A percentile compares a stretch with the other conserved stretches of the same genome.
Evolutionary conservation across 2,888 invertebrate species (phyloP).

Genomic region (Thera obeliscata): DNA sequence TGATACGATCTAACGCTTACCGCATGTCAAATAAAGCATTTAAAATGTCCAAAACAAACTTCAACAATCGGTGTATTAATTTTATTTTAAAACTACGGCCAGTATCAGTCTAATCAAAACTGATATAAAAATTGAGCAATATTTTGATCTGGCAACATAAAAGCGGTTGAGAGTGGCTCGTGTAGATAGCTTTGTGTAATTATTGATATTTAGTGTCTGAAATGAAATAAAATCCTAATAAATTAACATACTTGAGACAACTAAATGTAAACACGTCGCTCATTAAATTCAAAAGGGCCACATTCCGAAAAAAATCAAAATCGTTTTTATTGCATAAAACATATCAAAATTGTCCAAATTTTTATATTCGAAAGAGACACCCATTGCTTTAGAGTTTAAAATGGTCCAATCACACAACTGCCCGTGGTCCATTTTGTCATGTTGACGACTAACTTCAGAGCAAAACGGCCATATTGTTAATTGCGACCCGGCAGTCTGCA

Average conservation of each 20-base stretch:
- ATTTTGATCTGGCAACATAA: slow-evolving; percentile 54
- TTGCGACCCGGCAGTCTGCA: too few relatives aligned
- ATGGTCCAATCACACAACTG: too few relatives aligned
- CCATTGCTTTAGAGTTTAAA: too few relatives aligned
- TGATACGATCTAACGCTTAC: slow-evolving; percentile 37
- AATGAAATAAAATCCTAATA: slow-evolving; percentile 57
- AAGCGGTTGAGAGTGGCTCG: slow-evolving; percentile 74
- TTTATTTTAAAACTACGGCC: slow-evolving; percentile 25
- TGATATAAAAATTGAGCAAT: slow-evolving; percentile 31
- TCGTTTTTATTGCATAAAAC: too few relatives aligned
- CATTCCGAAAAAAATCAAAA: too few relatives aligned
- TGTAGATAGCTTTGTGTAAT: slow-evolving; percentile 85
- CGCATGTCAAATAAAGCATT: slow-evolving; percentile 24
- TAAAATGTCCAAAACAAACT: slow-evolving; percentile 9
- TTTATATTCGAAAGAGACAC: too few relatives aligned
- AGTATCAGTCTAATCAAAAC: slow-evolving; percentile 34
- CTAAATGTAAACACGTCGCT: slow-evolving; percentile 57
- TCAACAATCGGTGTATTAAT: slow-evolving; percentile 24
- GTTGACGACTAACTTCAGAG: too few relatives aligned
- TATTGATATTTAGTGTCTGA: slow-evolving; percentile 81
- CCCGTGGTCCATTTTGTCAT: too few relatives aligned
- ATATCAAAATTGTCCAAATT: too few relatives aligned
- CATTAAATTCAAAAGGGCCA: too few relatives aligned
- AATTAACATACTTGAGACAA: slow-evolving; percentile 59
- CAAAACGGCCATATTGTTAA: too few relatives aligned